A percentile compares a stretch with the other conserved stretches of the same genome.
Conservation (phyloP, 2,888 invertebrate genomes). For the Candidula unifasciata region DNA sequence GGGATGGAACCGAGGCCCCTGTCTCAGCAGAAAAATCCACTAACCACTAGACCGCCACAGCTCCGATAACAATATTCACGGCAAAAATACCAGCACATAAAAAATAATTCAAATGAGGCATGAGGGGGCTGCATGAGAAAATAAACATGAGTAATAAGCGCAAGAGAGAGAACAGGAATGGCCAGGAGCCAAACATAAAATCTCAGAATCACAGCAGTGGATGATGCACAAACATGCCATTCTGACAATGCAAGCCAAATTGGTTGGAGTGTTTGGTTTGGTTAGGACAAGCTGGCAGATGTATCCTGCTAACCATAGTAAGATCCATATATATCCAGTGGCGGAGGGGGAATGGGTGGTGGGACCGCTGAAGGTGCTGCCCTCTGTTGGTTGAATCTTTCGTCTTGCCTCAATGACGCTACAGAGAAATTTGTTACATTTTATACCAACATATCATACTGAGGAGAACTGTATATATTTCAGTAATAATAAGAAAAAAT, state of each 20-base stretch:
- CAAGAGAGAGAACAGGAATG: background rate
- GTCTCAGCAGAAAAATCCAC: too few relatives aligned
- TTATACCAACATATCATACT: background rate
- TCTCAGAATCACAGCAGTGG: background rate
- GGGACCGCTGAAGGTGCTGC: constrained; percentile 59
- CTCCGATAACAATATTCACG: background rate
- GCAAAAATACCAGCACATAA: constrained; percentile 1
- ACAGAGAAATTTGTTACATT: constrained; percentile 28
- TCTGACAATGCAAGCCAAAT: background rate
- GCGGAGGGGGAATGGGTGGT: constrained; percentile 71
- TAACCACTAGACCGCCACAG: too few relatives aligned
- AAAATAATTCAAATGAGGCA: background rate
- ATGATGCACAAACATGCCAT: constrained; percentile 1
- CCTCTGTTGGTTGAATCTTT: constrained; percentile 56
- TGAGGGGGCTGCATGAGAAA: background rate
- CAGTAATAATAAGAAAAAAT: too few relatives aligned
- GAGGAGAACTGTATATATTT: background rate
- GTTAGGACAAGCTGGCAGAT: constrained; percentile 30
- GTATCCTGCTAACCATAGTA: constrained; percentile 52
- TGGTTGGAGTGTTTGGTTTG: background rate
- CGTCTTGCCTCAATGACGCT: constrained; percentile 54
- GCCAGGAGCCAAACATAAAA: background rate
- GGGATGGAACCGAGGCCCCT: too few relatives aligned
- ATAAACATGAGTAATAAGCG: background rate
- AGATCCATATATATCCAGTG: constrained; percentile 61